Base-by-base conservation (phyloP, 1,140 invertebrate genomes). In the Drosophila persimilis region DNA sequence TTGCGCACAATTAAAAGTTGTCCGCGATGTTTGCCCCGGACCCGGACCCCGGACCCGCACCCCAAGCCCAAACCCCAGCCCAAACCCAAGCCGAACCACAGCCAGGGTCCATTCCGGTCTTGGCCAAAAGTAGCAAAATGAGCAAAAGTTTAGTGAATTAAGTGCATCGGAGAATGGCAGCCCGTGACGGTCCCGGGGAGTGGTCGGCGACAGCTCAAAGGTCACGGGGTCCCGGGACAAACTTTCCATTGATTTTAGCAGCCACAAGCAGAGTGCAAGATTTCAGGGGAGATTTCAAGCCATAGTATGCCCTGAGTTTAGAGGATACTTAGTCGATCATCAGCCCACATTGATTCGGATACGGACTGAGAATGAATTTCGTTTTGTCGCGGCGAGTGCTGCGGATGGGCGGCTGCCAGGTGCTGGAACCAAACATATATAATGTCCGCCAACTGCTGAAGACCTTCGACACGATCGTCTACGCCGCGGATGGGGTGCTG, bases 1-100 rank as follows among this genome's bases (percentile, higher is more conserved):
- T 75, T 77, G 73, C 77, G 81, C 65, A 64, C 77, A 86, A 86
- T 86, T 86, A 86, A 86, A 86, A 86, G 55, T 86, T 86, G 59
- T 62, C 41, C 73, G 57, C 47, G 56, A 20, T 20, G 20, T 20
- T 20, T 20, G 20, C 20, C 20, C 20, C 20, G 20, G 1, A n/a
- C n/a, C n/a, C n/a, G n/a, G n/a, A n/a, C n/a, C n/a, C n/a, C n/a
- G n/a, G n/a, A 20, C 20, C 2, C 20, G 15, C 15, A 17, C n/a
- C 17, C 17, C 17, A 17, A 17, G 17, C 46, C 22, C 52, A 46
- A 64, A 61, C 45, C 52, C 57, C 51, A 24, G 0, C 46, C 22
- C 52, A 46, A 64, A 64, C 45, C 52, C 57, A 55, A 24, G 0
- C 39, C 47, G 51, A 58, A 63, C 65, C 72, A 35, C 66, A 77